Percentiles rank a stretch among this genome's conserved stretches.
Conservation (phyloP, 1,140 invertebrate genomes). For the Zeugodacus cucurbitae region DNA sequence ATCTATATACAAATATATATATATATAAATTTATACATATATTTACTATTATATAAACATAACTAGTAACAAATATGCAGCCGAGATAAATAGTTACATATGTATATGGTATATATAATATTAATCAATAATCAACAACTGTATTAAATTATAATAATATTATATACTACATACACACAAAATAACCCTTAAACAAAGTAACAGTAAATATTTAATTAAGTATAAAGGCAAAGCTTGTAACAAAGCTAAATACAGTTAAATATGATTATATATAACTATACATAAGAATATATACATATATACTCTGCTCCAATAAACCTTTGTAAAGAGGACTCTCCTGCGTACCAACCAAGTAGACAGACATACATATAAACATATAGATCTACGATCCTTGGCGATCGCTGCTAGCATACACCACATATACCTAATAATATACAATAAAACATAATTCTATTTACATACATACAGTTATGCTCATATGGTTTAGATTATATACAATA, state of each 20-base stretch:
- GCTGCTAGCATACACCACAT: neutral
- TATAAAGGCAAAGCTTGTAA: neutral
- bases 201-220: no score
- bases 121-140: neutral
- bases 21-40: neutral
- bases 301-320: neutral
- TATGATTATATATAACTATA: neutral
- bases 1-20: neutral
- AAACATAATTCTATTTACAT: neutral
- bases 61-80: neutral
- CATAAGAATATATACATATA: neutral
- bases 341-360: neutral
- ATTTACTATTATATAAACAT: neutral
- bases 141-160: neutral
- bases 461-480: conserved; percentile 18
- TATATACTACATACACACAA: neutral
- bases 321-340: neutral
- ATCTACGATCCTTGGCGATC: neutral
- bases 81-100: neutral
- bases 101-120: neutral
- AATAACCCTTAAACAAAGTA: neutral
- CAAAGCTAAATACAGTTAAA: neutral
- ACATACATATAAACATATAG: neutral
- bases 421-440: neutral
- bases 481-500: neutral